Evolutionary conservation across 1,140 invertebrate species (phyloP).

Genomic region (Rhynchophorus ferrugineus): DNA sequence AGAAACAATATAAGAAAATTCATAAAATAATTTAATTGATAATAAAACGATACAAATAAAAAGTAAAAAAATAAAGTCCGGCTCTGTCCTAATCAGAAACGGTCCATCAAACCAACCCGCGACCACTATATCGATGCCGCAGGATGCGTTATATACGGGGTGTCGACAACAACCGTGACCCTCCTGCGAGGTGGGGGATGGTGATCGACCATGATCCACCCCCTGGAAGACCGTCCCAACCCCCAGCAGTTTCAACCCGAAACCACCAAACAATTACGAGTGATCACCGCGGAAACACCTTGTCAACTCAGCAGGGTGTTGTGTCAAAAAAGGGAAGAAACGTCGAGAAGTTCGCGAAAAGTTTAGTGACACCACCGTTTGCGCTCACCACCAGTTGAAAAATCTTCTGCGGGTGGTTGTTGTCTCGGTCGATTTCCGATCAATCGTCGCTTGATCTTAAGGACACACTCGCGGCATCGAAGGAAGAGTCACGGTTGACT

Average conservation of each 20-base stretch:
- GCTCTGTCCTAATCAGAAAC: slow-evolving; percentile 25
- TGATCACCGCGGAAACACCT: slow-evolving; percentile 15
- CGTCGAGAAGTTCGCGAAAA: too few species aligned
- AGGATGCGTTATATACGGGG: slow-evolving; percentile 26
- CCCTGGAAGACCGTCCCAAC: neutral
- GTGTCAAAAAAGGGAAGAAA: slow-evolving; percentile 9
- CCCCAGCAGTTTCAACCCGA: neutral
- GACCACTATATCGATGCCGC: slow-evolving; percentile 10
- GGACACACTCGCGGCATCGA: too few species aligned
- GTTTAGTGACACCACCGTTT: neutral
- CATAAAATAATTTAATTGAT: too few species aligned
- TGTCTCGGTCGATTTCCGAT: too few species aligned
- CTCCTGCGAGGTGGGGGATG: slow-evolving; percentile 17
- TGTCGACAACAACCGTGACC: slow-evolving; percentile 23
- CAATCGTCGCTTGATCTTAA: too few species aligned
- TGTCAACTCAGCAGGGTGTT: slow-evolving; percentile 13
- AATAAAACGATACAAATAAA: too few species aligned
- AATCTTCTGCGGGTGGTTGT: neutral
- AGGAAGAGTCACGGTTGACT: neutral
- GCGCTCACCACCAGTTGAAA: neutral
- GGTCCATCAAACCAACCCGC: slow-evolving; percentile 25
- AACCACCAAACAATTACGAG: slow-evolving; percentile 17
- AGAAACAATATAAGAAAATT: too few species aligned
- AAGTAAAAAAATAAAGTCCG: too few species aligned
- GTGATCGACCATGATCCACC: slow-evolving; percentile 15